A percentile compares a stretch with the other conserved stretches of the same genome.
phyloP scores from a whole-genome alignment of 1,140 invertebrate species.

The Leptonema lineaticorne region DNA sequence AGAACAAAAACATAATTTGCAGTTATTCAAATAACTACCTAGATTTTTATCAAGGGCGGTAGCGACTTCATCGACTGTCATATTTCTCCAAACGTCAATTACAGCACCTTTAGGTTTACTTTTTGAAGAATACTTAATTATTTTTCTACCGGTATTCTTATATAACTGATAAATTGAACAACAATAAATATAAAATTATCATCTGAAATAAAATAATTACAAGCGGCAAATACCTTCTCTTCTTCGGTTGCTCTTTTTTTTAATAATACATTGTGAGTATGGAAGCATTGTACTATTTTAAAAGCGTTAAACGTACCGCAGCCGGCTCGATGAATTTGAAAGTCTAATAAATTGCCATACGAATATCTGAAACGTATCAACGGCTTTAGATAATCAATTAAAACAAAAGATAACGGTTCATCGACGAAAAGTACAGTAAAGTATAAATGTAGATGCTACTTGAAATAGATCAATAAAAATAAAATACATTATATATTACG shows the following conservation, averaged over 20 bases:
- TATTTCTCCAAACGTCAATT: constrained; percentile 73
- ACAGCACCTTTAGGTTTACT: constrained; percentile 48
- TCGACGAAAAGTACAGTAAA: too few relatives aligned
- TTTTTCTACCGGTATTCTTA: constrained; percentile 46
- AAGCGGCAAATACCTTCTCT: constrained; percentile 23
- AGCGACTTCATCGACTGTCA: constrained; percentile 75
- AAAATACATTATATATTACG: too few relatives aligned
- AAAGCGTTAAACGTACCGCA: too few relatives aligned
- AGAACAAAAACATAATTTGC: neutral
- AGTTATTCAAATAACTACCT: constrained; percentile 45
- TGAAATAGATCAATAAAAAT: too few relatives aligned
- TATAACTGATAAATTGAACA: constrained; percentile 39
- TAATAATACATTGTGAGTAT: constrained; percentile 17
- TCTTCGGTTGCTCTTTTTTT: constrained; percentile 33
- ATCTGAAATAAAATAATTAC: neutral
- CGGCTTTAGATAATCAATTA: too few relatives aligned
- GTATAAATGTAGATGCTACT: too few relatives aligned
- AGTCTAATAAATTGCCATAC: neutral
- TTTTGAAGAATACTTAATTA: constrained; percentile 52
- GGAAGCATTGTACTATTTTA: constrained; percentile 24
- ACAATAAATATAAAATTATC: neutral
- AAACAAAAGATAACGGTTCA: too few relatives aligned
- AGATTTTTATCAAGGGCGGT: constrained; percentile 59
- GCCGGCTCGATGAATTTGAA: constrained; percentile 9
- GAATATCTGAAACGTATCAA: neutral